These are phyloP conservation scores for Gymnarchus niloticus DNA, from an alignment of 2,113 vertebrate species.

Conservation along the genomic window DNA sequence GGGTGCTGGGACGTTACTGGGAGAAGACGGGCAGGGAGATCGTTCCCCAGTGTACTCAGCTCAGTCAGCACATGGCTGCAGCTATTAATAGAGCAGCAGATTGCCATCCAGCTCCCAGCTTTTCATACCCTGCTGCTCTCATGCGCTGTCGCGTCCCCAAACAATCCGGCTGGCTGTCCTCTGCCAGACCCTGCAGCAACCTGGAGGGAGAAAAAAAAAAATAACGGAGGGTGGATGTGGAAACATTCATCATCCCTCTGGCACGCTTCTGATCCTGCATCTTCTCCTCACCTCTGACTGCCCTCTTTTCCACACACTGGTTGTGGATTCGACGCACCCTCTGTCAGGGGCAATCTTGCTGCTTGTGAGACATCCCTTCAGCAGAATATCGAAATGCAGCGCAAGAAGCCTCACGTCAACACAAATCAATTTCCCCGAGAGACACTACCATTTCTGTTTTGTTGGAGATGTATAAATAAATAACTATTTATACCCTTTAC, in stretches of 20 bases:
- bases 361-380: not conserved
- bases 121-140: not conserved
- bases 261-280: not conserved
- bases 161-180: constrained; percentile 12
- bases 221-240: not conserved
- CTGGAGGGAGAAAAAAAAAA: not conserved
- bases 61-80: not conserved
- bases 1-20: not conserved
- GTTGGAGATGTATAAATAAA: not conserved
- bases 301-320: not conserved
- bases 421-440: not conserved
- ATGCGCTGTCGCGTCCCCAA: not conserved
- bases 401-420: not conserved
- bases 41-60: not conserved
- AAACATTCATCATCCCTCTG: not conserved
- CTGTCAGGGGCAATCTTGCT: not conserved
- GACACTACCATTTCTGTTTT: too few relatives aligned
- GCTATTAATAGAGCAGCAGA: constrained; percentile 26
- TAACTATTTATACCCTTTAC: not conserved
- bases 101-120: constrained; percentile 24
- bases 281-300: not conserved
- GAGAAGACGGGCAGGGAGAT: not conserved
- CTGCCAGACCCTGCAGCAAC: constrained; percentile 1
- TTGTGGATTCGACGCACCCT: not conserved
- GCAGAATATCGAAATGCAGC: not conserved